Conservation (phyloP, 2,113 vertebrate species). For the Gallinago jamesoni region DNA sequence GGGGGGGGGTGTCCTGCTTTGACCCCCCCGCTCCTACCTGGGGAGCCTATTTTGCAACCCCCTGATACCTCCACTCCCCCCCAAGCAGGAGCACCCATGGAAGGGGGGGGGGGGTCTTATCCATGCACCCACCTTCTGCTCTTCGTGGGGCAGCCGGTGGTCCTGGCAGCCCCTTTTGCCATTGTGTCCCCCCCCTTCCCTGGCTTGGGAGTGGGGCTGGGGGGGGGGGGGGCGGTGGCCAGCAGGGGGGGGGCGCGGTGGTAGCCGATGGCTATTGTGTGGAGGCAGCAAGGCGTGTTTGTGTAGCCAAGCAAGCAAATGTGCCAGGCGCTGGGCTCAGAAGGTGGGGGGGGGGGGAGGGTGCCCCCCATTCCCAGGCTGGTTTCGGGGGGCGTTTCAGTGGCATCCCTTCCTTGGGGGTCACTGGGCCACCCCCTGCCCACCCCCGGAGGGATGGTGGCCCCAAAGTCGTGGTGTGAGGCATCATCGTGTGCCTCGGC, state of each 20-base stretch:
- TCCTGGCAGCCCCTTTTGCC: rapidly evolving
- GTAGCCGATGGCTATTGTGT: not conserved
- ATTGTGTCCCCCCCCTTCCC: no score
- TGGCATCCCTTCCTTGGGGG: not conserved
- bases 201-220: not conserved
- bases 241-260: not conserved
- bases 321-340: not conserved
- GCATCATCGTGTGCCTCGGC: no score
- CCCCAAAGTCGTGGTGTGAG: no score
- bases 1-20: not conserved
- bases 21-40: not conserved
- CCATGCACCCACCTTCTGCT: not conserved
- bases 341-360: no score
- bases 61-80: no score
- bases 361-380: not conserved
- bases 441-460: no score
- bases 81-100: not conserved
- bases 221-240: not conserved
- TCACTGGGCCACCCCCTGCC: no score
- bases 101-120: not conserved
- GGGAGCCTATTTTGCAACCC: no score
- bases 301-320: not conserved
- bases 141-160: not conserved
- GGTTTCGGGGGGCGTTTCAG: rapidly evolving
- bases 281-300: not conserved